These are phyloP conservation scores for Drosophila quadrilineata DNA, from an alignment of 1,140 invertebrate genomes.

Conservation along the genomic window DNA sequence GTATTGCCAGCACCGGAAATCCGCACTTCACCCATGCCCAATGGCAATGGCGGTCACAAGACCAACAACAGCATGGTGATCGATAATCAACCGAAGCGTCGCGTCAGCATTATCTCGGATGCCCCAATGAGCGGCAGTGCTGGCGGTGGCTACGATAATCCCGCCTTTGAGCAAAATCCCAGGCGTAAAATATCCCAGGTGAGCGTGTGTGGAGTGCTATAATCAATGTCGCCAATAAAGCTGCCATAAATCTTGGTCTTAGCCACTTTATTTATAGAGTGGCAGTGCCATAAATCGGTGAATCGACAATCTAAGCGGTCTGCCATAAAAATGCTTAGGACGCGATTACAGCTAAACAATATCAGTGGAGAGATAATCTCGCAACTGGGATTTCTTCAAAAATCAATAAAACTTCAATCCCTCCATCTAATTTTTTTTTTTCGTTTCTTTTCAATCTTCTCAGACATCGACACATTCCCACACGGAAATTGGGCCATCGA, in stretches of 20 bases:
- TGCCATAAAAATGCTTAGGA: background rate
- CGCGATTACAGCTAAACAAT: constrained; percentile 14
- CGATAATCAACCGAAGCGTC: constrained; percentile 74
- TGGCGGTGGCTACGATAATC: constrained; percentile 77
- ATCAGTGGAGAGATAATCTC: constrained; percentile 19
- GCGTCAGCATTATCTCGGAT: constrained; percentile 78
- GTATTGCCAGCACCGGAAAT: constrained; percentile 29
- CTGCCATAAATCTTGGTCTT: constrained; percentile 32
- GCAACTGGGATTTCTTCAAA: constrained; percentile 21
- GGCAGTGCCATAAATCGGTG: constrained; percentile 10
- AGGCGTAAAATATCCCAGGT: constrained; percentile 81
- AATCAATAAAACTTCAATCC: constrained; percentile 4
- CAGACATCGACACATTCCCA: constrained; percentile 77
- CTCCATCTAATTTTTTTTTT: constrained; percentile 1
- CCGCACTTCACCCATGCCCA: constrained; percentile 50
- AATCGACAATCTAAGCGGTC: constrained; percentile 21
- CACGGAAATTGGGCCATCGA: constrained; percentile 82
- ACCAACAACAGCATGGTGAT: constrained; percentile 54
- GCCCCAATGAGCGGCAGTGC: constrained; percentile 49
- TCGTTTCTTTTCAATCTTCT: background rate
- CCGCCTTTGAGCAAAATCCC: constrained; percentile 75
- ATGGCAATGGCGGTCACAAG: constrained; percentile 57
- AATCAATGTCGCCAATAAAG: constrained; percentile 19
- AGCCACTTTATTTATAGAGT: constrained; percentile 2
- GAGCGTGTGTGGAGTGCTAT: constrained; percentile 43